phyloP scores from a whole-genome alignment of 92 coral and sea anemone genomes.

The Hydrozoanthus gracilis region DNA sequence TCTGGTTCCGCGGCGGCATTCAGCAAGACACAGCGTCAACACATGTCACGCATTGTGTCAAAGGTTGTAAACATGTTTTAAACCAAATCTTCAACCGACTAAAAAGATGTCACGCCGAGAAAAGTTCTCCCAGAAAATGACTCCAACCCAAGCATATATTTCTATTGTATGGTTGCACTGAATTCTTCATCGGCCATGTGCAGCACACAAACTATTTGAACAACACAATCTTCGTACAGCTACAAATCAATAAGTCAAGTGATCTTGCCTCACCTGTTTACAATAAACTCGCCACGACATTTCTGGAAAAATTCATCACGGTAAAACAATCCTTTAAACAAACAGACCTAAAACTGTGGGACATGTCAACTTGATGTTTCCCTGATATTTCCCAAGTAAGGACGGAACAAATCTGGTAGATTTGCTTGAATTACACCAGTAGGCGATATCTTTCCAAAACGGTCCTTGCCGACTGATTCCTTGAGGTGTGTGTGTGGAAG shows the following conservation, averaged over 20 bases:
- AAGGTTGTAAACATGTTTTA: not conserved
- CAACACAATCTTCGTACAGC: not conserved
- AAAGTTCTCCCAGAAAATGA: not conserved
- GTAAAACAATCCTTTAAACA: not conserved
- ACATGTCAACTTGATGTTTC: not conserved
- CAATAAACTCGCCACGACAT: not conserved
- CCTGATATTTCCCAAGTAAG: not conserved
- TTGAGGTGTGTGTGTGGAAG: constrained; percentile 69
- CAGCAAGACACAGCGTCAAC: not conserved
- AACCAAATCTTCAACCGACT: not conserved
- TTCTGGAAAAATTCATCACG: constrained; percentile 1
- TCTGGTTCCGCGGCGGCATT: not conserved
- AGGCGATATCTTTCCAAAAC: not conserved
- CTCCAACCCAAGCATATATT: not conserved
- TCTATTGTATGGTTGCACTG: constrained; percentile 3
- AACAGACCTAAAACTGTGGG: not conserved
- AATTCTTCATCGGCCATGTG: constrained; percentile 2
- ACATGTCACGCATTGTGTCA: not conserved
- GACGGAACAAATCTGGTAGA: not conserved
- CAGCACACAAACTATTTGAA: not conserved
- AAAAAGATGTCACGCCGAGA: constrained; percentile 2
- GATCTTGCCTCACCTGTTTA: constrained; percentile 9
- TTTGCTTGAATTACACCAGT: not conserved
- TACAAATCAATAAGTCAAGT: not conserved
- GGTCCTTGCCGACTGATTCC: constrained; percentile 52